Base-by-base conservation (phyloP, 2,797 vertebrate species). In the Melanitta fusca region DNA sequence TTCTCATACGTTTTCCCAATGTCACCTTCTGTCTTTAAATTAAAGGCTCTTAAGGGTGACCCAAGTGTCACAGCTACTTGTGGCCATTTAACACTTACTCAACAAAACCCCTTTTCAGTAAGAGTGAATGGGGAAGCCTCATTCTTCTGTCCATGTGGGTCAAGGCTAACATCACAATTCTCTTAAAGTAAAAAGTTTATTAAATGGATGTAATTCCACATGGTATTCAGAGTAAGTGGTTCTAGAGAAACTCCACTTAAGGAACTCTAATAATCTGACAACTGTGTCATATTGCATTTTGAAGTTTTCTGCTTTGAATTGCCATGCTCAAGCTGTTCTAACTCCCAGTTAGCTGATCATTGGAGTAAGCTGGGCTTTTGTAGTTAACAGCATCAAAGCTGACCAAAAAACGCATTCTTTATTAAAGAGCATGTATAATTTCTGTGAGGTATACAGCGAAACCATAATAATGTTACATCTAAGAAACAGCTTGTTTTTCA, bases 21-120 rank as follows among this genome's bases (percentile, higher is more conserved):
- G 85, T 84, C 86, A 25, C 89, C 71, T 94, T 90, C 86, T 91
- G 74, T 54, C 84, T 87, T 88, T 87, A 89, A 95, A 53, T 83
- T 88, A 89, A 93, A 94, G 72, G 65, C 91, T 93, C 81, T 94
- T 83, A 87, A 70, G 84, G 86, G 69, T 95, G 95, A 95, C 96
- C 91, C 14, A 27, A 82, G 93, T 93, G 90, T 85, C 94, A 92
- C 62, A 25, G 81, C 80, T 95, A 49, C 91, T 97, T 88, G 64
- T 86, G 91, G 81, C 92, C 81, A 41, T 95, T 97, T 93, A 86
- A 89, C 88, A 82, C 51, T 13, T 62, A 60, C 47, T 79, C 77
- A 77, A 73, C 80, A 95, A 62, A 94, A 88, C 71, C 57, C 51
- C 71, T 95, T 96, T 96, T 92, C 60, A 88, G 69, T 61, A 82